Evolutionary conservation across 2,113 vertebrate genomes (phyloP), one percentile per base, ranked within the genome.

Genomic region (Ictidomys tridecemlineatus): DNA sequence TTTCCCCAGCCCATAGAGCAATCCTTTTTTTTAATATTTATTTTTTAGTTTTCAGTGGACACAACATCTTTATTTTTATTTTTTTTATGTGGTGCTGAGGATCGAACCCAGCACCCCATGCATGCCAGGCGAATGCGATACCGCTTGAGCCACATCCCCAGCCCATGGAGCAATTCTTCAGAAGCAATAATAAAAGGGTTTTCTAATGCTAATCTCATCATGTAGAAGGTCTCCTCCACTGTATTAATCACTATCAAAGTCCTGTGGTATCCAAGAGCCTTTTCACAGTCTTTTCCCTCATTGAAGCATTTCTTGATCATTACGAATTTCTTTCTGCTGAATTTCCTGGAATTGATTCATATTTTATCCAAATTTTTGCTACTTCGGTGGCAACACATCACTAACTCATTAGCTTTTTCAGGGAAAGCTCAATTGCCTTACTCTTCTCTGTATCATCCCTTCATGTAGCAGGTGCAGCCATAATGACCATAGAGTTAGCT

Each of bases 381-480:
- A 3, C n/a, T 26, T 53, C 3, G 79, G 18, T 78, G n/a, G 51
- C 9, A 87, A 24, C 0, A 63, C 3, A 1, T 17, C 11, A 24
- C 2, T 17, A n/a, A 24, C 42, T 53, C 45, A 32, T 18, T 53
- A 45, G 30, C 16, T 65, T 30, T 84, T 89, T 37, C 26, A 94
- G 9, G 22, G 0, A 84, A 39, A 1, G 16, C 39, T 69, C 32
- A 14, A 0, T 18, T 74, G 1, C 24, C 7, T 85, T 34, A 4
- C 30, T 37, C 82, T 51, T 51, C 34, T 67, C 74, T 37, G 22
- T 32, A 14, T 67, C n/a, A 45, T 37, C 12, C 24, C 2, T 84
- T 76, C 16, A 7, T 53, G 3, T 72, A 10, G 3, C n/a, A 69
- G 11, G 4, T n/a, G 48, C 0, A 34, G 8, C 0, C 10, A 32